These are phyloP conservation scores for Zaprionus davidi DNA, from an alignment of 1,140 invertebrate species.

Conservation along the genomic window DNA sequence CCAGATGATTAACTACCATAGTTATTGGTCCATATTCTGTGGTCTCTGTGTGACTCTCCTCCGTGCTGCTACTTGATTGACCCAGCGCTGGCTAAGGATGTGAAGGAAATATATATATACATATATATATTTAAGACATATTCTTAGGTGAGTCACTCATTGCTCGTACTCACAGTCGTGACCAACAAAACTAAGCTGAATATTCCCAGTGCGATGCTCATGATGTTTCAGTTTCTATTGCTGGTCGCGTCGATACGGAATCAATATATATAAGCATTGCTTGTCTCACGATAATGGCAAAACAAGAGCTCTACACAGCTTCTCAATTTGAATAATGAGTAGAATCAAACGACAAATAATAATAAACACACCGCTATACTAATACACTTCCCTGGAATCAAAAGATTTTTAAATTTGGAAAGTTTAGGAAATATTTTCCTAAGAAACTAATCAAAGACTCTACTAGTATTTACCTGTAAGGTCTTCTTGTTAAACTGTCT, in stretches of 20 bases:
- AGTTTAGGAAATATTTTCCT: not conserved
- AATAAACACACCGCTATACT: not conserved
- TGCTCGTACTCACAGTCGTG: conserved; percentile 40
- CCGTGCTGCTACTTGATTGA: conserved; percentile 9
- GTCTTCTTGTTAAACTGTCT: not conserved
- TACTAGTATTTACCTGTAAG: too few relatives aligned
- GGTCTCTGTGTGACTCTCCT: conserved; percentile 40
- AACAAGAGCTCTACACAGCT: conserved; percentile 33
- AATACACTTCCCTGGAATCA: not conserved
- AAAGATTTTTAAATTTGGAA: too few relatives aligned
- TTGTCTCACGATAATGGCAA: conserved; percentile 2
- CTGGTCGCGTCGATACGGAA: not conserved
- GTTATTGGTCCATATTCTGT: conserved; percentile 63
- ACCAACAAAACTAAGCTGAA: conserved; percentile 37
- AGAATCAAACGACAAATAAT: not conserved
- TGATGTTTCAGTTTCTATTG: conserved; percentile 34
- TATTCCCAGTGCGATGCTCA: conserved; percentile 29
- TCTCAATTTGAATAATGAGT: conserved; percentile 46
- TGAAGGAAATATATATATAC: not conserved
- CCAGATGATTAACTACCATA: conserved; percentile 61
- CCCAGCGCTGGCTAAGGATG: not conserved
- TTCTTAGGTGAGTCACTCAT: not conserved
- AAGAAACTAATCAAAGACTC: not conserved
- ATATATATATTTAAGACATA: too few relatives aligned
- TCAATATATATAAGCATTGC: conserved; percentile 28